phyloP scores from a whole-genome alignment of 2,113 vertebrate species.

The Erythrocercus mccallii region DNA sequence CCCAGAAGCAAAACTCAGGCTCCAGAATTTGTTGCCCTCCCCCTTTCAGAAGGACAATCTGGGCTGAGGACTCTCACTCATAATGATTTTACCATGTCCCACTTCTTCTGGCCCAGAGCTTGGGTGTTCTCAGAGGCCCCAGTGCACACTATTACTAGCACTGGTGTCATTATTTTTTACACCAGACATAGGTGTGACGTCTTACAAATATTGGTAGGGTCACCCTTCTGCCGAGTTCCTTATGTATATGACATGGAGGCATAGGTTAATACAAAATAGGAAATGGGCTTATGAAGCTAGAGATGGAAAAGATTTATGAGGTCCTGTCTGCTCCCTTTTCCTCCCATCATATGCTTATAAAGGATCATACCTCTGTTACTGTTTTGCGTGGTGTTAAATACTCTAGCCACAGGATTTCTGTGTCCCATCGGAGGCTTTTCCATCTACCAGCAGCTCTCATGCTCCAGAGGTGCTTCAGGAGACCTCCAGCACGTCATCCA shows the following conservation, averaged over 20 bases:
- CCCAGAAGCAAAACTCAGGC: not conserved
- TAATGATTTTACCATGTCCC: not conserved
- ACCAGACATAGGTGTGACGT: rapidly evolving
- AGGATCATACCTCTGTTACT: not conserved
- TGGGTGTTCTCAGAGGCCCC: not conserved
- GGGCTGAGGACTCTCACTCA: not conserved
- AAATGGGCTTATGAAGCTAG: not conserved
- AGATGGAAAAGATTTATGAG: not conserved
- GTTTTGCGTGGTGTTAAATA: not conserved
- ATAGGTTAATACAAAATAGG: not conserved
- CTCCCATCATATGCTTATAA: not conserved
- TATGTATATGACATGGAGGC: not conserved
- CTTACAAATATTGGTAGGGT: not conserved
- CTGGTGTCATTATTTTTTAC: not conserved
- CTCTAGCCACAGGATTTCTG: not conserved
- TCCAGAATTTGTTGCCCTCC: not conserved
- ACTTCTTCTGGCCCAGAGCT: not conserved
- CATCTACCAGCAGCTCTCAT: not conserved
- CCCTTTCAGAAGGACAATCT: not conserved
- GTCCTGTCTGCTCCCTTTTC: not conserved
- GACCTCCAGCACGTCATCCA: not conserved
- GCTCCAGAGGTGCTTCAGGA: not conserved
- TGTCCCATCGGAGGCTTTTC: not conserved
- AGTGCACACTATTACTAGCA: not conserved
- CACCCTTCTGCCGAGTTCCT: not conserved